Base-by-base conservation (phyloP, 1,140 invertebrate genomes). In the Arion vulgaris region DNA sequence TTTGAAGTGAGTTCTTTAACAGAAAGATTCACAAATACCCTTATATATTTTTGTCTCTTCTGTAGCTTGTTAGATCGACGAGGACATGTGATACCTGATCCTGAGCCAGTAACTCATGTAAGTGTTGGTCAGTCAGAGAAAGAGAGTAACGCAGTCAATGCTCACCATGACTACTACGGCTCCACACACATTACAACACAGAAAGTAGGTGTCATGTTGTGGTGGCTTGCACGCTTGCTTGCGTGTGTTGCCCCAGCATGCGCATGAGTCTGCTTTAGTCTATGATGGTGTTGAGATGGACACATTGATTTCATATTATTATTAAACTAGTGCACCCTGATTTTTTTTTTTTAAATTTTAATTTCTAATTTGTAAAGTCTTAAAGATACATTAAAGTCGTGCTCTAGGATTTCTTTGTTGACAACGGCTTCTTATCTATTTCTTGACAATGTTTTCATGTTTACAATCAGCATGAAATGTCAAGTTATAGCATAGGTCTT, bases 81-180 rank as follows among this genome's bases (percentile, higher is more conserved):
- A 83, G 90, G 90, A 23, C 85, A 85, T 81, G 89, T 92, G 68
- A 85, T 89, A 4, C 89, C 89, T 76, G 90, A 90, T n/a, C 82
- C 79, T 13, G 81, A 85, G 39, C 85, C 79, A 41, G 80, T 86
- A 86, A 38, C 88, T 87, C 83, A 85, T 74, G 80, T 87, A 83
- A 83, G 81, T 84, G 83, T 45, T 82, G 82, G 80, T 34, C 53
- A 72, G 28, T 66, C 84, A 62, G 69, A 76, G 51, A 89, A 88
- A 82, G 90, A 91, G 71, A 87, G 82, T 81, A 89, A 89, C 82
- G 74, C 88, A 32, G 88, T 89, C 32, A 90, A 87, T 82, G 85
- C 90, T 28, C 88, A 88, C 82, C 89, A 90, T 83, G 90, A 91
- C 82, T 89, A 90, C 85, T 91, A 91, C 85, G 90, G 90, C 34